phyloP scores from a whole-genome alignment of 2,113 vertebrate genomes.

The Conger conger region DNA sequence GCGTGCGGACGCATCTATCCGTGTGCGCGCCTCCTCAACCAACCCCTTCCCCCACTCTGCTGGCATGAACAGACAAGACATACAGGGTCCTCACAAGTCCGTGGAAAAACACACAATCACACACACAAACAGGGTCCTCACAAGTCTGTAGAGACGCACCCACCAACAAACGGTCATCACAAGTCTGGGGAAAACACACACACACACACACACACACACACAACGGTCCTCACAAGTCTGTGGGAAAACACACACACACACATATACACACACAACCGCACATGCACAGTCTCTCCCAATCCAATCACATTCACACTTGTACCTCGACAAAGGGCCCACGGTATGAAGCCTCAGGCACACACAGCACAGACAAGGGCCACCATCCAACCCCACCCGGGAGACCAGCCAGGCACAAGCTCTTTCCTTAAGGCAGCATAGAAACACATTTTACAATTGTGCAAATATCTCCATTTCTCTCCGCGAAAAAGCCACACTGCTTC shows the following conservation, averaged over 20 bases:
- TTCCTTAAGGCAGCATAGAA: conserved; percentile 46
- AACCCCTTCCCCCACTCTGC: conserved; percentile 26
- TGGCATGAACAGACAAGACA: conserved; percentile 58
- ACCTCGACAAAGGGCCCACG: conserved; percentile 61
- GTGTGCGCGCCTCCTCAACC: conserved; percentile 16
- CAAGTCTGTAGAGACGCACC: too few species aligned
- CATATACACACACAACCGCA: not conserved
- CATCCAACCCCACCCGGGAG: conserved; percentile 33
- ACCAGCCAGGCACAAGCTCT: conserved; percentile 28
- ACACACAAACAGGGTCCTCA: conserved; percentile 23
- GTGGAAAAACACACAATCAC: conserved; percentile 31
- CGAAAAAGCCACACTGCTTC: conserved; percentile 43
- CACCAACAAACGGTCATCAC: conserved; percentile 57
- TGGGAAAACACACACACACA: conserved; percentile 5
- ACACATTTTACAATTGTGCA: conserved; percentile 49
- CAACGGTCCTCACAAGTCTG: conserved; percentile 42
- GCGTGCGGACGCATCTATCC: conserved; percentile 26
- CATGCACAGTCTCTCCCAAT: conserved; percentile 18
- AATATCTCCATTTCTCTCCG: conserved; percentile 39
- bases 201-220: too few species aligned
- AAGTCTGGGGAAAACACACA: conserved; percentile 8
- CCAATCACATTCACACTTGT: conserved; percentile 52
- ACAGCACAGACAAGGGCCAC: conserved; percentile 51
- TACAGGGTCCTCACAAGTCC: conserved; percentile 55
- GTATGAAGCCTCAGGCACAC: conserved; percentile 57